Conservation (phyloP, 2,113 vertebrate genomes). For the Irena cyanogastra region DNA sequence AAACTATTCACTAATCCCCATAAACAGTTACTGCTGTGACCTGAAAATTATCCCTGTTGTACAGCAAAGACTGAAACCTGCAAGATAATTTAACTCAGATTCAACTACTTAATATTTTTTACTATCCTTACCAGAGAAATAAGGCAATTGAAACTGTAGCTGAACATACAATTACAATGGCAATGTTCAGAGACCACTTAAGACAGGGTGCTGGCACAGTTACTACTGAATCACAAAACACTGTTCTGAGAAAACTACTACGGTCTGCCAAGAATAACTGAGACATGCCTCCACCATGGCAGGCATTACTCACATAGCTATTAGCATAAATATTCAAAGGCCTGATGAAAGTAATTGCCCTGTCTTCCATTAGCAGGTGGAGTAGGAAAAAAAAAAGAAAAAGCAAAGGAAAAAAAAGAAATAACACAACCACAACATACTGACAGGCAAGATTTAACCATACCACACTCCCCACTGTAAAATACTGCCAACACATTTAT, state of each 20-base stretch:
- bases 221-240: not conserved
- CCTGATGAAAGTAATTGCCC: not conserved
- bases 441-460: not conserved
- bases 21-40: not conserved
- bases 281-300: not conserved
- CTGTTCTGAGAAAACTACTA: not conserved
- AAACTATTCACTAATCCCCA: not conserved
- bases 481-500: not conserved
- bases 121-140: not conserved
- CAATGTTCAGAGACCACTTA: not conserved
- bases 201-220: not conserved
- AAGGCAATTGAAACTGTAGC: not conserved
- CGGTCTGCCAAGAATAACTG: constrained; percentile 25
- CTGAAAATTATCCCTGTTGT: not conserved
- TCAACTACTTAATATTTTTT: not conserved
- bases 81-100: not conserved
- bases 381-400: not conserved
- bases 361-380: not conserved
- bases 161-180: not conserved
- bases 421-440: not conserved
- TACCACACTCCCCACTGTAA: not conserved
- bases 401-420: not conserved
- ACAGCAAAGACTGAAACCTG: not conserved
- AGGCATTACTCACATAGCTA: not conserved
- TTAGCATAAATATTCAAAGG: not conserved